Base-by-base conservation (phyloP, 2,888 invertebrate genomes). In the Antheraea assamensis region DNA sequence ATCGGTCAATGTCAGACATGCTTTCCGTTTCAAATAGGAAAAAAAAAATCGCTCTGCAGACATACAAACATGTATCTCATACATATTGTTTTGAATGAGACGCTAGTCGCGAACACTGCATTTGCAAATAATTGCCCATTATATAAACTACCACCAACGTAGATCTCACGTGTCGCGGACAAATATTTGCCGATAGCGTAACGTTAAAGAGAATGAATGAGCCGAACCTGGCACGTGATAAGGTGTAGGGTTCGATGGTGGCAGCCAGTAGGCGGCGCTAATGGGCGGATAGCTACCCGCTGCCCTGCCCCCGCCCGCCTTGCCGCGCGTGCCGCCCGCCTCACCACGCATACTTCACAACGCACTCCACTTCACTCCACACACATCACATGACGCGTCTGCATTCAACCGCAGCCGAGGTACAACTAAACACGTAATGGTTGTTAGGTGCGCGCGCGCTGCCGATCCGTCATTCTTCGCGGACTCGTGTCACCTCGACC, bases 251-350 rank as follows among this genome's bases (percentile, higher is more conserved):
- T 96, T 96, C 79, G 97, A 96, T 85, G 97, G 96, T 80, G 97
- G 97, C 86, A 97, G 96, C 97, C 97, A 97, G 94, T 97, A 97
- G 88, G 97, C 97, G 90, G 97, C 96, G 92, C 96, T 97, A 95
- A 97, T 97, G 84, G 97, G 96, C 89, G 97, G 97, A 95, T 97
- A 97, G 92, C 92, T 95, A 88, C 86, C 87, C 75, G 85, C 84
- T 82, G 86, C 86, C 79, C 87, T 83, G 81, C 85, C 86, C 80
- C 84, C 84, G 84, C 87, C 87, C 83, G 88, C 85, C 87, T 91
- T 90, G 84, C 89, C 88, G 82, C 92, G 88, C 76, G 90, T 90
- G 83, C 91, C 93, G 85, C 91, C 94, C 86, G 93, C 90, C 90
- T 93, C 94, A 79, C 94, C 93, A 82, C 93, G 92, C 94, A 94